phyloP scores from a whole-genome alignment of 2,888 invertebrate species.

The Liopterus haemorrhoidalis region DNA sequence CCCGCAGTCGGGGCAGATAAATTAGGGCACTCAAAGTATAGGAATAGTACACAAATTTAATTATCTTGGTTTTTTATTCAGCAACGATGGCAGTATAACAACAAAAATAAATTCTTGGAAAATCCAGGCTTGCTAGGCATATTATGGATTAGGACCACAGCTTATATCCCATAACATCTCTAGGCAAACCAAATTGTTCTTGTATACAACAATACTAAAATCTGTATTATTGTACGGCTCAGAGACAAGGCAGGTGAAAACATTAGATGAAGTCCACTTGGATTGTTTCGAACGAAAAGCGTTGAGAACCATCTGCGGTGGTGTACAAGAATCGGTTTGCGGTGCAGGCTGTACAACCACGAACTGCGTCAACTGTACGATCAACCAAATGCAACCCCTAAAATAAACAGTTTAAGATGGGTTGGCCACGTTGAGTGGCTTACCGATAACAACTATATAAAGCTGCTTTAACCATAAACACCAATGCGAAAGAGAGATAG shows the following conservation, averaged over 20 bases:
- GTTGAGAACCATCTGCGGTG: background rate
- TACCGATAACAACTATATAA: no score
- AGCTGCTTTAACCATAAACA: slow-evolving; percentile 1
- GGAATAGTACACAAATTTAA: no score
- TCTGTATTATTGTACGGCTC: background rate
- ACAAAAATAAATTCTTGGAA: no score
- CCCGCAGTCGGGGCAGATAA: no score
- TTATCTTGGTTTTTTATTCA: no score
- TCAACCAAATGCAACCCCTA: background rate
- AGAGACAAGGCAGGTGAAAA: background rate
- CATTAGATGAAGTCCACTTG: background rate
- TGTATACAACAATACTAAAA: background rate
- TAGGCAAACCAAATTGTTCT: background rate
- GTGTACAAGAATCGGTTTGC: background rate
- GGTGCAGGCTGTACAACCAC: no score
- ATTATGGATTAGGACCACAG: background rate
- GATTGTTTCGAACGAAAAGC: background rate
- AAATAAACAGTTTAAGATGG: background rate
- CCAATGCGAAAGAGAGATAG: background rate
- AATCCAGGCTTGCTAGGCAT: no score
- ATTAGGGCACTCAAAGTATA: no score
- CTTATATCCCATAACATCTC: background rate
- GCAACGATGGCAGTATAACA: no score
- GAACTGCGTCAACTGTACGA: background rate
- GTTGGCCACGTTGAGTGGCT: background rate